Base-by-base conservation (phyloP, 92 coral and sea anemone genomes). In the Umimayanthus chanpuru region DNA sequence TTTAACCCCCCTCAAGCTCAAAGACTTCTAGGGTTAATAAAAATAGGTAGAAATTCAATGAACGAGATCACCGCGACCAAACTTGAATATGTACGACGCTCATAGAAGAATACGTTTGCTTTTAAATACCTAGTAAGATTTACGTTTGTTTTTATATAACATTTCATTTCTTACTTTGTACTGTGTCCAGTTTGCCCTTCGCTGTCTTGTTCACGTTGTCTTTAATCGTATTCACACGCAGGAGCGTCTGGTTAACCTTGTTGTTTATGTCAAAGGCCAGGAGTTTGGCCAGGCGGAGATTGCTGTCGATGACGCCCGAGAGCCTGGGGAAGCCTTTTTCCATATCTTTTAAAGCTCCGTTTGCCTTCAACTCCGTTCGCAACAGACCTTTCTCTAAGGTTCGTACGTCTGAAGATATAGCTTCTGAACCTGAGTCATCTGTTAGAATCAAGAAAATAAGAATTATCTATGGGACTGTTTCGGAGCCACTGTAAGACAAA, bases 181-280 rank as follows among this genome's bases (percentile, higher is more conserved):
- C 92, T 58, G 85, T 87, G 23, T 72, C 44, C 38, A 94, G 65
- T 72, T 92, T 90, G 58, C n/a, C 50, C 56, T 77, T 93, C 71
- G 96, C 95, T 77, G 89, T 90, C 66, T 73, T 87, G 73, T 92
- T 94, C 56, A 94, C 89, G 18, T 86, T 80, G 73, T 91, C 72
- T 41, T 95, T 93, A 64, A 92, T 82, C 28, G 82, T 88, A 9
- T 92, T 77, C 77, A 88, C 98, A 44, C 82, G 85, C 12, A 65
- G 76, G 3, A 95, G 91, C 3, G 96, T 90, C 36, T 78, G 41
- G 23, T 91, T 92, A 58, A 95, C 88, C 64, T 94, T 93, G 70
- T 77, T 89, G 82, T 91, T 92, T 38, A 93, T 91, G 47, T 79
- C 85, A 30, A 83, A 83, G 20, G 87, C 87, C 39, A 83, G 67